Evolutionary conservation across 2,888 invertebrate genomes (phyloP).

Genomic region (Pecten maximus): DNA sequence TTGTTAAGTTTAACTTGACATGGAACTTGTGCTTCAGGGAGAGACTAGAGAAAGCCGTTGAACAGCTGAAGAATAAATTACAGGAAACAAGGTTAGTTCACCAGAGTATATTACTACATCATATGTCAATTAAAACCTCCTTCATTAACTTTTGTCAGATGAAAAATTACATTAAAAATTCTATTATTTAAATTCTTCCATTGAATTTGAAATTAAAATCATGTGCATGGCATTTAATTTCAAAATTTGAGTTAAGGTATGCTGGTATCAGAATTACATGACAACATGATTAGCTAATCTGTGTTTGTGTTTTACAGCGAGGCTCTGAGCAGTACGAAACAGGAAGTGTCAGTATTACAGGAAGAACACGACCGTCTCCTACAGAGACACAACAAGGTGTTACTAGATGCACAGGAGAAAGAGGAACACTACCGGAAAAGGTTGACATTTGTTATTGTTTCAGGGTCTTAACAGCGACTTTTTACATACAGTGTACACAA

Average conservation of each 20-base stretch:
- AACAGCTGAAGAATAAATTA: conserved; percentile 80
- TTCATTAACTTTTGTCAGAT: no score
- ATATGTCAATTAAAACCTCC: no score
- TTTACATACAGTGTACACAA: no score
- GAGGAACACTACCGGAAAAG: conserved; percentile 73
- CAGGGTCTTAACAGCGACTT: background rate
- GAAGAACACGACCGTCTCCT: conserved; percentile 80
- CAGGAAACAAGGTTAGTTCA: conserved; percentile 78
- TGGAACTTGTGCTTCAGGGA: no score
- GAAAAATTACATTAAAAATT: no score
- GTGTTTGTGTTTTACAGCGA: conserved; percentile 68
- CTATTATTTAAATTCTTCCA: no score
- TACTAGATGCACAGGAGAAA: conserved; percentile 77
- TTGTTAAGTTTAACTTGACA: no score
- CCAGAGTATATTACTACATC: no score
- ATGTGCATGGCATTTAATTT: no score
- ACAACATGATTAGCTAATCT: background rate
- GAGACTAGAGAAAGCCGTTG: conserved; percentile 79
- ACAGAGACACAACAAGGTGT: conserved; percentile 75
- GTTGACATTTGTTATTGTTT: conserved; percentile 55
- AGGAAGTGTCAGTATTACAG: conserved; percentile 78
- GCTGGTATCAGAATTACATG: no score
- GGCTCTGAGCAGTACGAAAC: conserved; percentile 65
- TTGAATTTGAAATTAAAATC: no score
- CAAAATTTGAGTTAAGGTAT: no score